These are phyloP conservation scores for Epinephelus lanceolatus DNA, from an alignment of 2,113 vertebrate genomes.

Conservation along the genomic window DNA sequence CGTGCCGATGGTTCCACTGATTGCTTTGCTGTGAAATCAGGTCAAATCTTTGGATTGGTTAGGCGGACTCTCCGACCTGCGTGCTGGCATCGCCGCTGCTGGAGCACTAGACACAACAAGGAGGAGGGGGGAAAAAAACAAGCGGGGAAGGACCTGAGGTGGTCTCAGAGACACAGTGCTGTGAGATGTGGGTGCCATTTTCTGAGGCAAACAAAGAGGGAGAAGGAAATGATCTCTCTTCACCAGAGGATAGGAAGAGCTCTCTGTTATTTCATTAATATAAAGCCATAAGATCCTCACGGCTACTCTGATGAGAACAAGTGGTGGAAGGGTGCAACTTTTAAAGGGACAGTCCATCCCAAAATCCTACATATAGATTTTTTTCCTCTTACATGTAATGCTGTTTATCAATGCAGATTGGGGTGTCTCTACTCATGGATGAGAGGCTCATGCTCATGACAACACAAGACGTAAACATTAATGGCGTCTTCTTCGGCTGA, in stretches of 20 bases:
- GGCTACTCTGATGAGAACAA: conserved; percentile 14
- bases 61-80: conserved; percentile 35
- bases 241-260: conserved; percentile 21
- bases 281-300: conserved; percentile 19
- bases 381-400: too few species aligned
- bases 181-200: conserved; percentile 54
- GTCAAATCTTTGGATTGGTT: conserved; percentile 73
- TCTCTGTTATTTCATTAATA: conserved; percentile 29
- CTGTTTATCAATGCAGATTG: too few species aligned
- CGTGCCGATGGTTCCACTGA: conserved; percentile 67
- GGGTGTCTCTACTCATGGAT: too few species aligned
- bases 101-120: conserved; percentile 65
- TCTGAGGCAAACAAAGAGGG: conserved; percentile 44
- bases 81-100: conserved; percentile 31
- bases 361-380: too few species aligned
- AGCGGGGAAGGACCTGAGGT: conserved; percentile 23
- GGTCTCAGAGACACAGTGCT: conserved; percentile 25
- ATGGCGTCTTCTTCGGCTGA: too few species aligned
- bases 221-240: conserved; percentile 10
- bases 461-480: too few species aligned
- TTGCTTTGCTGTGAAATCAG: conserved; percentile 74
- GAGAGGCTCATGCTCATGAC: too few species aligned
- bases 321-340: not conserved
- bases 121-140: not conserved
- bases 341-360: too few species aligned